Evolutionary conservation across 2,797 vertebrate genomes (phyloP), one percentile per base, ranked within the genome.

Genomic region (Hydrophis major): DNA sequence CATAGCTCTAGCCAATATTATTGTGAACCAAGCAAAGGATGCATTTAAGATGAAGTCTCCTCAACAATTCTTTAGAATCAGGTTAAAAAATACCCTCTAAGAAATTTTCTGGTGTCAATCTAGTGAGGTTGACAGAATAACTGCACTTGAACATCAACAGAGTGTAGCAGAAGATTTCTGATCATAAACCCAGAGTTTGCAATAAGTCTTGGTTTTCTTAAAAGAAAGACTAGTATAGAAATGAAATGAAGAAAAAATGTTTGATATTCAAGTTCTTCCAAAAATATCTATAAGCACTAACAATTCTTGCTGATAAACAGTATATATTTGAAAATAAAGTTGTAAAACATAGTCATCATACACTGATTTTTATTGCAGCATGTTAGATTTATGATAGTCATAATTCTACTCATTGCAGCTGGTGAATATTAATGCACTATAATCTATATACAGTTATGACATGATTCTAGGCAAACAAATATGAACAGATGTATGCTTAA

Each of bases 81-180:
- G 53, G 4, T 1, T 74, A 61, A 28, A 18, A 53, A 14, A 32
- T 20, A n/a, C 88, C 0, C 1, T 3, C 60, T 66, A 69, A 92
- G 55, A 61, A 60, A 18, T 88, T 92, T 92, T 60, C 6, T 89
- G 12, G 87, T 57, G 22, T 56, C 0, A 0, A 78, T 25, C n/a
- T 59, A 91, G 20, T 28, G 56, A 57, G 27, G 55, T 88, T 16
- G 93, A 61, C 83, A 10, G 8, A 27, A 86, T 42, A 57, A 47
- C 14, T 92, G 60, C 91, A 90, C 16, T 32, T 89, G 56, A 53
- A 89, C 0, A 57, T 63, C 13, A 4, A 4, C 78, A 94, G 53
- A 89, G 22, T 37, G 90, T 50, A 90, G 8, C 74, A 93, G 4
- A 83, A 92, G 42, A 37, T 78, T 59, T 59, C 89, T 63, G 27